Conservation (phyloP, 2,888 invertebrate genomes). For the Drosophila falleni region DNA sequence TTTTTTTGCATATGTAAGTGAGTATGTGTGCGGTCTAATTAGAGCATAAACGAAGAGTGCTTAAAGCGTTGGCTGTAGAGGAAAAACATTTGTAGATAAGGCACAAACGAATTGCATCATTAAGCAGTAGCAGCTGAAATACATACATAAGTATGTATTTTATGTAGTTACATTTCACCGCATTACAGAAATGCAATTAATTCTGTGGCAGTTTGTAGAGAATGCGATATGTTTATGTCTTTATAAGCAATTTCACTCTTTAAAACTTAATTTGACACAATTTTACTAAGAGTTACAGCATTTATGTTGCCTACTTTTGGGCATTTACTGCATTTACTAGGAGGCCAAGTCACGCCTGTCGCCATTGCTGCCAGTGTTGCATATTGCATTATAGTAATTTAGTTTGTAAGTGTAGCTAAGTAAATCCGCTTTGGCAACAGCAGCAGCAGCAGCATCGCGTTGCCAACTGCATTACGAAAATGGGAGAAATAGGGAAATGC, state of each 20-base stretch:
- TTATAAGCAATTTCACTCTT: background rate
- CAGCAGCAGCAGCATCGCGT: conserved; percentile 16
- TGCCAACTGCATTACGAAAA: conserved; percentile 70
- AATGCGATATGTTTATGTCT: background rate
- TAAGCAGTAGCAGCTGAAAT: conserved; percentile 19
- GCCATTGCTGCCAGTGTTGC: conserved; percentile 28
- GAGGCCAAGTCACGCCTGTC: conserved; percentile 15
- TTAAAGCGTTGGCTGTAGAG: background rate
- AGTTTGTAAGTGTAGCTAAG: conserved; percentile 24
- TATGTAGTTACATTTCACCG: conserved; percentile 6
- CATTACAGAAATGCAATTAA: conserved; percentile 19
- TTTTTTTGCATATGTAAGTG: conserved; percentile 16
- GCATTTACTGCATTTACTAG: background rate
- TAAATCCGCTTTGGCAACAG: conserved; percentile 47
- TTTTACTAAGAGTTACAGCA: conserved; percentile 2
- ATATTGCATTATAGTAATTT: conserved; percentile 48
- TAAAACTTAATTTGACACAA: conserved; percentile 8
- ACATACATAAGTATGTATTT: no score
- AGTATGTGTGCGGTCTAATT: conserved; percentile 58
- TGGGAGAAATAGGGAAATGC: conserved; percentile 53
- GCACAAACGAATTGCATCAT: conserved; percentile 38
- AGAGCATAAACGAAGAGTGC: conserved; percentile 51
- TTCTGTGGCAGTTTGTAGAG: background rate
- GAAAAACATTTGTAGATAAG: conserved; percentile 28
- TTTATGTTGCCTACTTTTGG: conserved; percentile 37